phyloP scores from a whole-genome alignment of 2,113 vertebrate genomes.

The Thunnus thynnus region DNA sequence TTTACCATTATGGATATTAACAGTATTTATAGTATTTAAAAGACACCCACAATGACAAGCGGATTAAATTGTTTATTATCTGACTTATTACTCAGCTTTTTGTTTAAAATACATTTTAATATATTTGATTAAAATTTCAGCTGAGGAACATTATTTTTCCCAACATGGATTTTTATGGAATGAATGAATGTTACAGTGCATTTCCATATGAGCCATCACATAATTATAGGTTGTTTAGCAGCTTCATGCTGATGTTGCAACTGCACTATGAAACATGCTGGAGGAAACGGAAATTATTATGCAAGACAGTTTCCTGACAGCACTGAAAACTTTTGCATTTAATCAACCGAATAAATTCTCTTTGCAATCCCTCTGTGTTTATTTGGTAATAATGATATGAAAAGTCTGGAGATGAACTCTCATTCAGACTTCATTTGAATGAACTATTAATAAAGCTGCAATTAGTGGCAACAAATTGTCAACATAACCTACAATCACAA shows the following conservation, averaged over 20 bases:
- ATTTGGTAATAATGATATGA: neutral
- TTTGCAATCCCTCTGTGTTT: neutral
- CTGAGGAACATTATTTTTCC: neutral
- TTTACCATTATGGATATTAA: neutral
- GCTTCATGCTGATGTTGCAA: neutral
- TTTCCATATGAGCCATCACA: neutral
- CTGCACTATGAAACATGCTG: neutral
- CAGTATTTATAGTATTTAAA: neutral
- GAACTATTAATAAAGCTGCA: slow-evolving; percentile 28
- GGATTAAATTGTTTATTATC: neutral
- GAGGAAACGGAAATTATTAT: slow-evolving; percentile 14
- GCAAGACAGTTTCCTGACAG: slow-evolving; percentile 12
- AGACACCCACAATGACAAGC: neutral
- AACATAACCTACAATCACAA: slow-evolving; percentile 36
- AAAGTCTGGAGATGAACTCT: slow-evolving; percentile 7
- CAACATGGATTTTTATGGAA: neutral
- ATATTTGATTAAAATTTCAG: neutral
- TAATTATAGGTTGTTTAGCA: neutral
- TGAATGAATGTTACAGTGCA: neutral
- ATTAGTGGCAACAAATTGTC: slow-evolving; percentile 36
- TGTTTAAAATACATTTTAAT: neutral
- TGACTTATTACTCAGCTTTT: neutral
- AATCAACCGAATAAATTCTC: neutral
- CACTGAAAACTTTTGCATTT: neutral
- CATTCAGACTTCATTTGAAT: slow-evolving; percentile 19